Conservation (phyloP, 2,888 invertebrate species). For the Trissoscelio sp. region DNA sequence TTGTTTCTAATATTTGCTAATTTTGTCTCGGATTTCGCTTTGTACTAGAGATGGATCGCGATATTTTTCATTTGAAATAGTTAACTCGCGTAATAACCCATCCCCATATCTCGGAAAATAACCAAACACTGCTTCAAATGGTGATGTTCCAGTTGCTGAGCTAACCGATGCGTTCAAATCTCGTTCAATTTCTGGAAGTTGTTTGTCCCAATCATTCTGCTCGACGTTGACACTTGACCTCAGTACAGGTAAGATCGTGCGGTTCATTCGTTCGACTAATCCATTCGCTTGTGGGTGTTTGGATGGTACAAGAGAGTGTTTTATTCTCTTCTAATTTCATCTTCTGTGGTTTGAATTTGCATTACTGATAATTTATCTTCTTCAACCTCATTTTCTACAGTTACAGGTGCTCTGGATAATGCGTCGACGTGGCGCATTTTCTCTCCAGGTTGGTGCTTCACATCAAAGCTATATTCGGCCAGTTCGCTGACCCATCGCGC, state of each 20-base stretch:
- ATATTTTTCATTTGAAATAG: slow-evolving; percentile 2
- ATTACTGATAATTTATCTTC: too few species aligned
- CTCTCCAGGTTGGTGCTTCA: too few species aligned
- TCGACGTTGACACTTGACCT: slow-evolving; percentile 1
- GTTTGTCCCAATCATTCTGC: slow-evolving; percentile 29
- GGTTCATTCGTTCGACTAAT: slow-evolving; percentile 48
- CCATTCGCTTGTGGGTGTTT: slow-evolving; percentile 69
- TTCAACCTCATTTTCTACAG: too few species aligned
- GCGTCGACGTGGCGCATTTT: too few species aligned
- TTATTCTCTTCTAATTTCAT: slow-evolving; percentile 38
- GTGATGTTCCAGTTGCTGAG: slow-evolving; percentile 26
- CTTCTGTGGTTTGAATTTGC: too few species aligned
- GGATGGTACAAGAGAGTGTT: slow-evolving; percentile 52
- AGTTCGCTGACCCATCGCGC: too few species aligned
- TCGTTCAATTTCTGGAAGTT: not conserved
- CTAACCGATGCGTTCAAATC: slow-evolving; percentile 19
- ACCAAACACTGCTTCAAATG: slow-evolving; percentile 30
- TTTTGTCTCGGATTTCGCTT: slow-evolving; percentile 1
- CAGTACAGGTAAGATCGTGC: slow-evolving; percentile 35
- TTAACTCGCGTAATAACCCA: slow-evolving; percentile 15
- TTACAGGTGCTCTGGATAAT: too few species aligned
- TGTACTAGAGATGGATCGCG: not conserved
- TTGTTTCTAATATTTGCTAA: not conserved
- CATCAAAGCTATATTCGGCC: too few species aligned
- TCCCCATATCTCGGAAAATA: slow-evolving; percentile 31